Percentiles rank a stretch among this genome's conserved stretches.
Evolutionary conservation across 2,888 invertebrate species (phyloP).

Genomic region (Agonum fuliginosum): DNA sequence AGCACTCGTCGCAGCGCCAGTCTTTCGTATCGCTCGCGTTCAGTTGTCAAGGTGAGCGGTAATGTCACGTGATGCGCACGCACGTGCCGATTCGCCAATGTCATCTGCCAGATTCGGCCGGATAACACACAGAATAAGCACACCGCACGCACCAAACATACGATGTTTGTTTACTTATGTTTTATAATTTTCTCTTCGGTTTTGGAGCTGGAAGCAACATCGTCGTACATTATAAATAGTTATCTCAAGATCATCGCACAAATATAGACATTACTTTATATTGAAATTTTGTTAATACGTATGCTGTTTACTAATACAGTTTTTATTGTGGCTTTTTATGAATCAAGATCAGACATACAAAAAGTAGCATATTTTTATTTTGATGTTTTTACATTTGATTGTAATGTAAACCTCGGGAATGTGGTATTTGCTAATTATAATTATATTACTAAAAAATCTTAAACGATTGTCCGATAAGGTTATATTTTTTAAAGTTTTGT

Average conservation of each 20-base stretch:
- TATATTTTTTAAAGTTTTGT: constrained; percentile 3
- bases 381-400: too few relatives aligned
- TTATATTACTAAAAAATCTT: not conserved
- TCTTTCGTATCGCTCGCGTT: constrained; percentile 39
- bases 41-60: constrained; percentile 42
- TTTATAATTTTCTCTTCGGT: constrained; percentile 36
- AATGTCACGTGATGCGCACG: constrained; percentile 53
- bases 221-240: constrained; percentile 4
- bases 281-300: too few relatives aligned
- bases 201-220: not conserved
- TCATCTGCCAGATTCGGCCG: constrained; percentile 47
- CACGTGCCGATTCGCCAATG: constrained; percentile 53
- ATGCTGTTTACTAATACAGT: not conserved
- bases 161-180: constrained; percentile 46
- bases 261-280: constrained; percentile 1
- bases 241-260: not conserved
- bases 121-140: constrained; percentile 8
- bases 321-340: not conserved
- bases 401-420: too few relatives aligned
- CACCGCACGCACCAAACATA: constrained; percentile 4
- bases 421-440: not conserved
- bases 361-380: too few relatives aligned
- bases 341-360: too few relatives aligned
- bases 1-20: constrained; percentile 1
- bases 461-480: not conserved